Evolutionary conservation across 2,113 vertebrate genomes (phyloP).

Genomic region (Jaculus jaculus): DNA sequence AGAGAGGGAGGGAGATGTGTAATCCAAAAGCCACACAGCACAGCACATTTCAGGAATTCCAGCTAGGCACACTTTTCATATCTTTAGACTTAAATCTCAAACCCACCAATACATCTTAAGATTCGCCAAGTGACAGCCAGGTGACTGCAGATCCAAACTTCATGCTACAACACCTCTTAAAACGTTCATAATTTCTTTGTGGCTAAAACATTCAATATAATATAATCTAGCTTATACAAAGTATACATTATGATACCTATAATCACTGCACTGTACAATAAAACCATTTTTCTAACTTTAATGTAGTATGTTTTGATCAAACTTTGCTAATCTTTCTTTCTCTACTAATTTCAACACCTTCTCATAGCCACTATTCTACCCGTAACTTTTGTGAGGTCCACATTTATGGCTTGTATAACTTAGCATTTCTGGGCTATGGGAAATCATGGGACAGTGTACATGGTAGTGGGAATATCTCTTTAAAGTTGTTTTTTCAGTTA

Average conservation of each 20-base stretch:
- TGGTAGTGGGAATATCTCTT: background rate
- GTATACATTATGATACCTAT: background rate
- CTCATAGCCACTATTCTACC: background rate
- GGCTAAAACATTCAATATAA: background rate
- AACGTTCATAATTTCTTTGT: background rate
- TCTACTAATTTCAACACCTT: no score
- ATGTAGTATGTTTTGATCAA: background rate
- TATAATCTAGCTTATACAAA: background rate
- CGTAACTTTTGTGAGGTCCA: background rate
- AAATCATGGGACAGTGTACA: background rate
- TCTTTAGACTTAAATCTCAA: no score
- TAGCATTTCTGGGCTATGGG: background rate
- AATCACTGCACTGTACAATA: background rate
- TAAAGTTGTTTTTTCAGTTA: background rate
- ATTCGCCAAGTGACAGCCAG: no score
- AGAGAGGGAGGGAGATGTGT: no score
- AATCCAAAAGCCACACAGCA: no score
- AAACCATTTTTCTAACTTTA: background rate
- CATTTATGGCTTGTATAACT: no score
- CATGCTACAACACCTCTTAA: no score
- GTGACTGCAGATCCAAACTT: no score
- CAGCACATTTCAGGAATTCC: no score
- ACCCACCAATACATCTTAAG: no score
- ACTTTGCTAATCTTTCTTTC: background rate
- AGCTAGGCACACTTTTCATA: no score